Percentiles rank a stretch among this genome's conserved stretches.
These are phyloP conservation scores for Halichoeres trimaculatus DNA, from an alignment of 2,113 vertebrate species.

Conservation along the genomic window DNA sequence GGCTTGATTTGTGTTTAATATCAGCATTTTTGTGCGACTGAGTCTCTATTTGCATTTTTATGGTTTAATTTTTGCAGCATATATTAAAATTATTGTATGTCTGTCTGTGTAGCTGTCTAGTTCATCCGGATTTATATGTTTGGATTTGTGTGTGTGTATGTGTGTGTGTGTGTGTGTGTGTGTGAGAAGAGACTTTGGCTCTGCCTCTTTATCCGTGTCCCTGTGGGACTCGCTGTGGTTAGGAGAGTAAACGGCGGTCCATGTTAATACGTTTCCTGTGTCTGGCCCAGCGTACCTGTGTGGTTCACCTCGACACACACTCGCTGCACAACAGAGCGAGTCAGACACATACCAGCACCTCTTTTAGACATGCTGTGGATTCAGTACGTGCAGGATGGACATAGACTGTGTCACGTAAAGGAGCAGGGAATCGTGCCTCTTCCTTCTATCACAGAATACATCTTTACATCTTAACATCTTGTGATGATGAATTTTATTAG, in stretches of 20 bases:
- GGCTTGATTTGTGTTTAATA: constrained; percentile 14
- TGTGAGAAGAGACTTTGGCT: constrained; percentile 50
- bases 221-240: constrained; percentile 76
- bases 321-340: constrained; percentile 22
- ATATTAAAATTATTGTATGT: constrained; percentile 24
- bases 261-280: constrained; percentile 80
- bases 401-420: not conserved
- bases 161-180: constrained; percentile 22
- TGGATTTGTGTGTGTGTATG: constrained; percentile 19
- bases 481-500: too few relatives aligned
- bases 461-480: too few relatives aligned
- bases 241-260: constrained; percentile 80
- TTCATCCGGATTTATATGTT: constrained; percentile 34
- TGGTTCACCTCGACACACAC: constrained; percentile 53
- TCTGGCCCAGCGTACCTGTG: constrained; percentile 78
- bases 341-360: constrained; percentile 21
- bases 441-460: too few relatives aligned
- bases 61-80: constrained; percentile 7
- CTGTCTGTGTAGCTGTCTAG: constrained; percentile 31
- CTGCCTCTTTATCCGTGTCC: constrained; percentile 65
- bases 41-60: constrained; percentile 3
- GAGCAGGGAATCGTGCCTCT: too few relatives aligned
- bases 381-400: constrained; percentile 8
- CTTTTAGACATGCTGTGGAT: constrained; percentile 16
- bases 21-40: not conserved